Evolutionary conservation across 2,797 vertebrate species (phyloP).

Genomic region (Austrolebias charrua): DNA sequence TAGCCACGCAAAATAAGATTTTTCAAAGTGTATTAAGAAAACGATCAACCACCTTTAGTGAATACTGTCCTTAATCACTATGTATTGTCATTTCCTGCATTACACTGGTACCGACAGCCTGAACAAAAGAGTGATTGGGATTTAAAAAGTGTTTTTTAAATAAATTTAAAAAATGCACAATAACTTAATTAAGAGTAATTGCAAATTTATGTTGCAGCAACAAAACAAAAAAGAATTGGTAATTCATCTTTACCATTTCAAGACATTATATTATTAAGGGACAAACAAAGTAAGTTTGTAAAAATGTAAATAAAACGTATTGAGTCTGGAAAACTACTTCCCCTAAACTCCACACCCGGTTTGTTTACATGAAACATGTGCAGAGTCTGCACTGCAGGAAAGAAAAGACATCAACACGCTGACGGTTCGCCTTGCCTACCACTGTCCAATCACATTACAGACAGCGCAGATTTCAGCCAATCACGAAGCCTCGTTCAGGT

Average conservation of each 20-base stretch:
- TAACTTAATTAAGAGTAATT: too few species aligned
- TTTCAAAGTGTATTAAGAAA: slow-evolving; percentile 7
- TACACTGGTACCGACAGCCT: neutral
- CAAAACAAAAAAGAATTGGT: too few species aligned
- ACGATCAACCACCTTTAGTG: slow-evolving; percentile 1
- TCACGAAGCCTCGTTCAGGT: slow-evolving; percentile 41
- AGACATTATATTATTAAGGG: neutral
- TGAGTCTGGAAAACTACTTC: slow-evolving; percentile 23
- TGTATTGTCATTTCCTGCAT: slow-evolving; percentile 16
- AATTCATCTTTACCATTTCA: neutral
- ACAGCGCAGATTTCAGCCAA: slow-evolving; percentile 63
- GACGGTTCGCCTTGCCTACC: slow-evolving; percentile 61
- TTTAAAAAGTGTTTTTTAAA: too few species aligned
- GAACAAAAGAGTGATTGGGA: neutral
- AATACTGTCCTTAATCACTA: slow-evolving; percentile 11
- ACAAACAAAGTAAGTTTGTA: neutral
- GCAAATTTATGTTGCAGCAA: neutral
- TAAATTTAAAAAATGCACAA: too few species aligned
- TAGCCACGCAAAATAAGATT: slow-evolving; percentile 6
- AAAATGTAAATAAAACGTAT: slow-evolving; percentile 12
- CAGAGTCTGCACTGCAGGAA: slow-evolving; percentile 64
- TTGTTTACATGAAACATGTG: slow-evolving; percentile 85
- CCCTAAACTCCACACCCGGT: slow-evolving; percentile 58
- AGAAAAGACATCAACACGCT: slow-evolving; percentile 46
- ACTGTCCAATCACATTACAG: slow-evolving; percentile 73